These are phyloP conservation scores for Lamprologus sp. DNA, from an alignment of 2,113 vertebrate genomes.

Conservation along the genomic window DNA sequence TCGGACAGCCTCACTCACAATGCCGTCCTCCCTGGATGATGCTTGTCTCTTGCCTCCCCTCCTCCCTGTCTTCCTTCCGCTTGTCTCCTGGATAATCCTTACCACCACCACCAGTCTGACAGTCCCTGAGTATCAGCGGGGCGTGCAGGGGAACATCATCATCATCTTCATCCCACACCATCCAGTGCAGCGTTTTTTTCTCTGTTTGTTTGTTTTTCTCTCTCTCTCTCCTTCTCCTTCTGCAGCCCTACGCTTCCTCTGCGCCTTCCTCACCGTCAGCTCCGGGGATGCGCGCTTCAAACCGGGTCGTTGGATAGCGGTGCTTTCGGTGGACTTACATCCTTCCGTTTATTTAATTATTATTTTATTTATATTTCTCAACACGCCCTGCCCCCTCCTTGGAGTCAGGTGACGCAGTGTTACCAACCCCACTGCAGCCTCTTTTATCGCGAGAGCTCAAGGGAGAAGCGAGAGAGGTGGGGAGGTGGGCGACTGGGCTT, in stretches of 20 bases:
- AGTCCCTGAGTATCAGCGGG: conserved; percentile 34
- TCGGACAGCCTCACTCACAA: background rate
- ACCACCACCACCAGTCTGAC: background rate
- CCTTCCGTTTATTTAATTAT: conserved; percentile 44
- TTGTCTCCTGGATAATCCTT: conserved; percentile 59
- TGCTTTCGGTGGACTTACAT: conserved; percentile 16
- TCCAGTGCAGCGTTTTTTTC: background rate
- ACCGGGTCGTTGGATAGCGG: conserved; percentile 10
- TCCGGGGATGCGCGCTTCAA: conserved; percentile 14
- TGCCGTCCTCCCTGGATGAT: conserved; percentile 35
- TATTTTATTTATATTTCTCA: conserved; percentile 30
- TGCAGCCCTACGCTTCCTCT: background rate
- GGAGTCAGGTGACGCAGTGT: conserved; percentile 57
- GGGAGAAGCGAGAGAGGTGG: background rate
- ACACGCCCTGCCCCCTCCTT: conserved; percentile 40
- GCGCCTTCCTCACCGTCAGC: background rate
- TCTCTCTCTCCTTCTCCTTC: background rate
- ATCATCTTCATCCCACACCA: conserved; percentile 1
- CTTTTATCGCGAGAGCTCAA: conserved; percentile 42
- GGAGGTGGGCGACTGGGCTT: background rate
- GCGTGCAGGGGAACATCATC: conserved; percentile 12
- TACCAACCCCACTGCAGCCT: conserved; percentile 22
- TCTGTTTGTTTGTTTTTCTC: background rate
- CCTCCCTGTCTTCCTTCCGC: conserved; percentile 27
- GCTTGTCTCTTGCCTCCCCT: conserved; percentile 34